A percentile compares a stretch with the other conserved stretches of the same genome.
phyloP scores from a whole-genome alignment of 2,113 vertebrate genomes.

The Hipposideros armiger region DNA sequence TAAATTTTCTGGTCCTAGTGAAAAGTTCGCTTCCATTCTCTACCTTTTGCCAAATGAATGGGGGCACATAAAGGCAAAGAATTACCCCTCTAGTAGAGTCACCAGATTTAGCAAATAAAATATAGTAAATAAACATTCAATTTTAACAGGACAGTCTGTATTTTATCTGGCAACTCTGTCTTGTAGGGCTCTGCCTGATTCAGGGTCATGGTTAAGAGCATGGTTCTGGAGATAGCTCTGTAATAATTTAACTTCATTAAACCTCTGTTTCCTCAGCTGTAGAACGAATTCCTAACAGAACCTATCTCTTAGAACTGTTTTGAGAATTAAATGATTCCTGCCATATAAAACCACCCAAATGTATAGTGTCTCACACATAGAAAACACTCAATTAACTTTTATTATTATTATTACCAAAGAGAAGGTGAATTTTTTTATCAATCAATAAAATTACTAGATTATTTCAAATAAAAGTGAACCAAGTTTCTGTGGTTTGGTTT shows the following conservation, averaged over 20 bases:
- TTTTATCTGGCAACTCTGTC: neutral
- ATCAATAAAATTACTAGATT: neutral
- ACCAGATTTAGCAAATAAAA: neutral
- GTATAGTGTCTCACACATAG: neutral
- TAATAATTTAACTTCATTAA: neutral
- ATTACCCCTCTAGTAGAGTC: neutral
- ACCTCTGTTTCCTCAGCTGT: neutral
- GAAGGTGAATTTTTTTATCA: neutral
- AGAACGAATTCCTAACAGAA: neutral
- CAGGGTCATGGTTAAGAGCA: neutral
- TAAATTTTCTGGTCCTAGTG: conserved; percentile 7
- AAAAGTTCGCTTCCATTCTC: neutral
- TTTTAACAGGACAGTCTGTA: neutral
- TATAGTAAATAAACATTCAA: neutral
- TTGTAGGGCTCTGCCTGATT: neutral
- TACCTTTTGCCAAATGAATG: neutral
- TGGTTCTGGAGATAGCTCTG: neutral
- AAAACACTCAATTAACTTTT: neutral
- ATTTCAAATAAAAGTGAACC: neutral
- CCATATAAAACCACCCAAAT: neutral
- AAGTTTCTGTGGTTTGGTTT: neutral
- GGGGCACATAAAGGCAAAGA: neutral
- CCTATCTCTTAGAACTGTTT: neutral
- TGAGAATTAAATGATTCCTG: conserved; percentile 14
- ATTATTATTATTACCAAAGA: neutral